Evolutionary conservation across 2,797 vertebrate genomes (phyloP), one percentile per base, ranked within the genome.

Genomic region (Sebastes miniatus): DNA sequence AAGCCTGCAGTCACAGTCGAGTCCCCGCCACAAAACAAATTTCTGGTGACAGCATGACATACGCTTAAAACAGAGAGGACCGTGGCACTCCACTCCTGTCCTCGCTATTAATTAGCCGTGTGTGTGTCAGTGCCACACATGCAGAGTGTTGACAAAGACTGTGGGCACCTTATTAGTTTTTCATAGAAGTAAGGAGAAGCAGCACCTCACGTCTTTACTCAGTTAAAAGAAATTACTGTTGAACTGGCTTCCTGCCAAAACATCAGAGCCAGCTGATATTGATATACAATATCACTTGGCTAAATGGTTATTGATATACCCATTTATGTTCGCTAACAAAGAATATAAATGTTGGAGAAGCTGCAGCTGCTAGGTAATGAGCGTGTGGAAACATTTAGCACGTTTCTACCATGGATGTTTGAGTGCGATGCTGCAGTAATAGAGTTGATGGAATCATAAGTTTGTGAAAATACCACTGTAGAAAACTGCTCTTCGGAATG

Each of bases 41-140:
- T 83, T 77, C 78, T 76, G 79, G 64, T 85, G 88, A 92, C 90
- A 85, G 88, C 81, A 43, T 88, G 90, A 87, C 84, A 79, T 78
- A 68, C 52, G 67, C 56, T 85, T 83, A 77, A 88, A 90, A 83
- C 76, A 32, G 61, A 76, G 76, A 81, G 16, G 39, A 74, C 77
- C 27, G 5, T 61, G 65, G 81, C 81, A 66, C 65, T 59, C 59
- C 71, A 56, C 62, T 79, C 70, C 84, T 84, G 71, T 87, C 76
- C 63, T 75, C 64, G 68, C 68, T 89, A 65, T 85, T 88, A 89
- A 93, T 91, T 89, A 91, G 83, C 65, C n/a, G 58, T 29, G 50
- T 79, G 74, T 76, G 76, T 79, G 31, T 54, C 69, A 16, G 29
- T 70, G 76, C 65, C 75, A 72, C 64, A 67, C 39, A 32, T 65